Percentiles rank a stretch among this genome's conserved stretches.
phyloP scores from a whole-genome alignment of 53 echinoderm and acorn worm genomes.

The Holothuria scabra region DNA sequence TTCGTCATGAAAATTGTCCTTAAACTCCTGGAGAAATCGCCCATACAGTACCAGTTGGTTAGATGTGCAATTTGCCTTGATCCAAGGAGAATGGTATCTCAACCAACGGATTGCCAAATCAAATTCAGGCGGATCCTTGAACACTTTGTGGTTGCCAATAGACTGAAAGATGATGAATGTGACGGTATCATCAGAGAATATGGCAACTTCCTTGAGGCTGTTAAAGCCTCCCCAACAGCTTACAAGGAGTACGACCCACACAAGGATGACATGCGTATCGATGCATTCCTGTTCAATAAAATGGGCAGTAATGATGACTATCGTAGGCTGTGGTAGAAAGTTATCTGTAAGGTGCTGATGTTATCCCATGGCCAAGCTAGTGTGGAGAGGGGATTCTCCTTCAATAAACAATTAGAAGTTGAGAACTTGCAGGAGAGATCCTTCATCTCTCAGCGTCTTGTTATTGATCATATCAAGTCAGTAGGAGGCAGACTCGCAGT shows the following conservation, averaged over 20 bases:
- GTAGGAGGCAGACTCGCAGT: no score
- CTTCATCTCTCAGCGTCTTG: constrained; percentile 16
- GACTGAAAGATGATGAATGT: constrained; percentile 43
- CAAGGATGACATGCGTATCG: constrained; percentile 21
- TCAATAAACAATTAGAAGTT: constrained; percentile 41
- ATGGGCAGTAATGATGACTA: constrained; percentile 46
- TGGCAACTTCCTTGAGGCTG: constrained; percentile 41
- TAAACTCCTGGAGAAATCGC: constrained; percentile 33
- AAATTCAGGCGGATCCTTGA: constrained; percentile 37
- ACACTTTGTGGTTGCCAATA: constrained; percentile 48
- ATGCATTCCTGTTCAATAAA: constrained; percentile 35
- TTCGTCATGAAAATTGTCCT: neutral
- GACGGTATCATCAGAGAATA: constrained; percentile 47
- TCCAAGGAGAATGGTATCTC: no score
- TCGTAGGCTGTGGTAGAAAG: constrained; percentile 48
- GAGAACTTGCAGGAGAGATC: constrained; percentile 6
- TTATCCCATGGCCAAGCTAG: constrained; percentile 65
- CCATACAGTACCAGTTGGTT: no score
- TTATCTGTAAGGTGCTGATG: constrained; percentile 46
- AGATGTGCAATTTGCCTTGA: no score
- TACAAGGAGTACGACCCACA: constrained; percentile 44
- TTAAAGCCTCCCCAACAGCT: constrained; percentile 11
- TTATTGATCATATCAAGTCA: neutral
- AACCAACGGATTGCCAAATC: constrained; percentile 1
- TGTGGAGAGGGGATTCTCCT: constrained; percentile 60